Evolutionary conservation across 2,113 vertebrate genomes (phyloP).

Genomic region (Brienomyrus longianalis): DNA sequence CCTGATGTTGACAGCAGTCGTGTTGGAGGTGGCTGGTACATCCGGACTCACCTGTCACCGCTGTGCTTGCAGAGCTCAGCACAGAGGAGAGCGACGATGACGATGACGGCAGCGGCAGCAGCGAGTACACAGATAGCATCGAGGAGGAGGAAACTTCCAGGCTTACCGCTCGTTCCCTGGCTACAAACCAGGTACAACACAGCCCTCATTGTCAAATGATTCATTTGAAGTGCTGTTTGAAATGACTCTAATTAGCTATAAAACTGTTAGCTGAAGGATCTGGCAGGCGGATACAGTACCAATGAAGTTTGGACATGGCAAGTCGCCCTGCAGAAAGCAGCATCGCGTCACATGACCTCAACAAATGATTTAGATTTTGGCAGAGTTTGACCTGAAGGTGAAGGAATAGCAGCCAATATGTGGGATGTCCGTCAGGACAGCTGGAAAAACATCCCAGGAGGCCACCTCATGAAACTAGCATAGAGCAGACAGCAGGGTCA

Average conservation of each 20-base stretch:
- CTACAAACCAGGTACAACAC: constrained; percentile 51
- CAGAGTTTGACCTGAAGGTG: neutral
- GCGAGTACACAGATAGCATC: constrained; percentile 54
- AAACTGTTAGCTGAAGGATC: neutral
- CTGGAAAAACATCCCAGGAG: neutral
- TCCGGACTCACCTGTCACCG: neutral
- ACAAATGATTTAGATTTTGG: neutral
- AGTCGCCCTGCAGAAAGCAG: neutral
- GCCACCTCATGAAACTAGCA: neutral
- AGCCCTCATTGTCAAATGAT: neutral
- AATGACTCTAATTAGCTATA: neutral
- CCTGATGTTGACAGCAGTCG: neutral
- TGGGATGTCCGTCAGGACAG: neutral
- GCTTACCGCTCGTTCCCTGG: constrained; percentile 31
- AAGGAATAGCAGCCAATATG: neutral
- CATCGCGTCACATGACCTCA: neutral
- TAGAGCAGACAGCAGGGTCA: neutral
- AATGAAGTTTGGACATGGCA: neutral
- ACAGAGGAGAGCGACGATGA: constrained; percentile 48
- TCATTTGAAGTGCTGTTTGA: neutral
- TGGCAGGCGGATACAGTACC: neutral
- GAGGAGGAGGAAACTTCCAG: constrained; percentile 59
- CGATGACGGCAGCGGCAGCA: constrained; percentile 50
- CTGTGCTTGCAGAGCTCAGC: constrained; percentile 53
- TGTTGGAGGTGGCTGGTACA: neutral